Percentiles rank a stretch among this genome's conserved stretches.
Conservation (phyloP, 2,888 invertebrate genomes). For the Orthosia gothica region DNA sequence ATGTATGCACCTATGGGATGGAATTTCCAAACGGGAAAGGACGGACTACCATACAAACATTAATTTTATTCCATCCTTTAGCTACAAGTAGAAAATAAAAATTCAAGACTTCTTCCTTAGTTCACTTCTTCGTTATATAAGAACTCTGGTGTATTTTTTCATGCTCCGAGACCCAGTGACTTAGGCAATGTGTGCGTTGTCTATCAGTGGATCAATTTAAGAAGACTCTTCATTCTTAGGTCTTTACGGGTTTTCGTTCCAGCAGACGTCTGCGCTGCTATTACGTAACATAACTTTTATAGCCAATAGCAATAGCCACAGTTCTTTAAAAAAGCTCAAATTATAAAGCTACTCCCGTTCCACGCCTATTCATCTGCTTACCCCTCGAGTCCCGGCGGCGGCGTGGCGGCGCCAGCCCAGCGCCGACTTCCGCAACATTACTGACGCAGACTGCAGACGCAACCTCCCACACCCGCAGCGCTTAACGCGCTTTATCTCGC, state of each 20-base stretch:
- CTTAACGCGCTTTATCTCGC: slow-evolving; percentile 20
- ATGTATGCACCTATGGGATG: too few species aligned
- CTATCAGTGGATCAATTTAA: too few species aligned
- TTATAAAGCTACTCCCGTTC: background rate
- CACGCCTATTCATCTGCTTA: background rate
- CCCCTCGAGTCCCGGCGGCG: background rate
- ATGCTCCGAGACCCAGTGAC: too few species aligned
- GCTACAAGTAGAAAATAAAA: too few species aligned
- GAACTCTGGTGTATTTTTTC: too few species aligned
- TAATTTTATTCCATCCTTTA: too few species aligned
- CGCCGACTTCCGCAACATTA: slow-evolving; percentile 37
- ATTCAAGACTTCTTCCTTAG: too few species aligned
- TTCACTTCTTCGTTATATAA: too few species aligned
- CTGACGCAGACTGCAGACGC: slow-evolving; percentile 17
- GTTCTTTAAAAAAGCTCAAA: background rate
- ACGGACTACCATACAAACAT: too few species aligned
- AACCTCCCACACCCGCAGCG: slow-evolving; percentile 2
- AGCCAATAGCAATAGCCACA: background rate
- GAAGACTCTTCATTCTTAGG: too few species aligned
- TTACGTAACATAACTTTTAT: background rate
- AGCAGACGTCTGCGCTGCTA: background rate
- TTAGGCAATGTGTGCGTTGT: too few species aligned
- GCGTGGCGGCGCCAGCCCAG: slow-evolving; percentile 10
- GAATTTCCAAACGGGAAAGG: too few species aligned
- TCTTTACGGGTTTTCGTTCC: background rate